These are phyloP conservation scores for Percopsis transmontana DNA, from an alignment of 2,113 vertebrate genomes.

Conservation along the genomic window DNA sequence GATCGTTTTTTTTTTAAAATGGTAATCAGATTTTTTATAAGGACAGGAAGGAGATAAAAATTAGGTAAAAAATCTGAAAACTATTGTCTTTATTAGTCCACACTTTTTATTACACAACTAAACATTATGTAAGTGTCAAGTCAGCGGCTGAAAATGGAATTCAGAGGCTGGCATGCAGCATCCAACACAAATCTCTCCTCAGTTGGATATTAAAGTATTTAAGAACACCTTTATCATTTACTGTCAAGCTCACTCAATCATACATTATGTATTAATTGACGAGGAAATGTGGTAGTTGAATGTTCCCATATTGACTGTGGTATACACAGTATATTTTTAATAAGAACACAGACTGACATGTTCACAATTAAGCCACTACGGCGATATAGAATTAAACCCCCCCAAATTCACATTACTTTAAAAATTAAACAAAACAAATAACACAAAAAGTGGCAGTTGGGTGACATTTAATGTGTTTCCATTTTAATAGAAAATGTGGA, in stretches of 20 bases:
- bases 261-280: no score
- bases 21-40: background rate
- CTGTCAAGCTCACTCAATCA: no score
- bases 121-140: background rate
- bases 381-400: background rate
- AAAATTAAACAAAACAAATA: no score
- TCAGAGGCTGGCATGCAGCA: background rate
- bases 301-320: no score
- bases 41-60: background rate
- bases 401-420: no score
- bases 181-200: background rate
- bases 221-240: no score
- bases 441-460: no score
- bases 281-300: slow-evolving; percentile 5
- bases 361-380: background rate
- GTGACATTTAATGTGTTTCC: background rate
- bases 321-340: background rate
- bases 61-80: background rate
- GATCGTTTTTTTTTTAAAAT: no score
- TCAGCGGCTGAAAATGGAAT: slow-evolving; percentile 13
- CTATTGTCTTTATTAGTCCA: background rate
- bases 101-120: background rate
- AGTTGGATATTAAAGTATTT: slow-evolving; percentile 5
- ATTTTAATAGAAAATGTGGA: background rate
- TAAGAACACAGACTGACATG: background rate